These are phyloP conservation scores for Drusus annulatus DNA, from an alignment of 1,140 invertebrate genomes.

Conservation along the genomic window DNA sequence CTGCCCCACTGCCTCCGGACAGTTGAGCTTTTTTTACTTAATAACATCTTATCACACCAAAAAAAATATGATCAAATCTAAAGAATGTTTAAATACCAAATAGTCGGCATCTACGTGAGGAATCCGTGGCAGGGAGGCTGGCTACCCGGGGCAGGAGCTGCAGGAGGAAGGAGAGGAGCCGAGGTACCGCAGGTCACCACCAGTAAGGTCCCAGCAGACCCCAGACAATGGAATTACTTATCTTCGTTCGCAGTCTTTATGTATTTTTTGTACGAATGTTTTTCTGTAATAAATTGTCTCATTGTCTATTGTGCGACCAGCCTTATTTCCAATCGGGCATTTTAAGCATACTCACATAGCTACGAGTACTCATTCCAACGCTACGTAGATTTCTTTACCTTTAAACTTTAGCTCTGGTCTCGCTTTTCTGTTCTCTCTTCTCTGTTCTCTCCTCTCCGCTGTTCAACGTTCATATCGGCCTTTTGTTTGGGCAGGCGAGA, in stretches of 20 bases:
- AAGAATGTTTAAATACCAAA: no score
- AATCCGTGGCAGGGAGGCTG: no score
- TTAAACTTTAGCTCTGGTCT: conserved; percentile 32
- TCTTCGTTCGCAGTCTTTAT: conserved; percentile 49
- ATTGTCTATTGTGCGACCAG: conserved; percentile 59
- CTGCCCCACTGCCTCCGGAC: no score
- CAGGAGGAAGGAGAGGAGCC: neutral
- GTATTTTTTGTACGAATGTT: conserved; percentile 57
- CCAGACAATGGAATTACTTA: conserved; percentile 59
- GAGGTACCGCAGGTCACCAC: conserved; percentile 27
- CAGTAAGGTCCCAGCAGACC: conserved; percentile 52
- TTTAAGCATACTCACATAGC: conserved; percentile 51
- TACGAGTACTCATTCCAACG: conserved; percentile 33
- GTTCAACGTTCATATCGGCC: conserved; percentile 2
- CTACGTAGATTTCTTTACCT: conserved; percentile 29
- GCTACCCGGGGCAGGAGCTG: no score
- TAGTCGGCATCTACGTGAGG: no score
- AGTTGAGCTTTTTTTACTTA: no score
- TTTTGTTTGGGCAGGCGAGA: conserved; percentile 10
- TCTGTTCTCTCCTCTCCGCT: neutral
- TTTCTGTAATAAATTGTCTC: conserved; percentile 59
- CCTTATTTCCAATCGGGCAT: conserved; percentile 56
- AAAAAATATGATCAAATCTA: no score
- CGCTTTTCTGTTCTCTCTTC: neutral
- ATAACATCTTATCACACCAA: no score